These are phyloP conservation scores for Drosophila ananassae DNA, from an alignment of 1,140 invertebrate species.

Conservation along the genomic window DNA sequence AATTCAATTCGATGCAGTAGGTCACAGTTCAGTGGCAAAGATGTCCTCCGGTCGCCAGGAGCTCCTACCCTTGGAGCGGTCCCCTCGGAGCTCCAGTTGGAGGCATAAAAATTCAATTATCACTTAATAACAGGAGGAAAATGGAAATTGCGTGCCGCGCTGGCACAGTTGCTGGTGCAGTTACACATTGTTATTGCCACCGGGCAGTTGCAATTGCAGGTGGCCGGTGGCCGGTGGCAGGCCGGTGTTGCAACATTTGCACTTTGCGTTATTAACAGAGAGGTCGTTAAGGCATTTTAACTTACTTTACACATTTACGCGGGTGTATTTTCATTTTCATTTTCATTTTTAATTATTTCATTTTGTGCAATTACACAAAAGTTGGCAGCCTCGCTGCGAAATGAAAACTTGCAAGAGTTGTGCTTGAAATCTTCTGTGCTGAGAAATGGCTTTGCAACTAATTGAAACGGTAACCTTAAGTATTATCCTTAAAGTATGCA, in stretches of 20 bases:
- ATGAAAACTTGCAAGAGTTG: conserved; percentile 38
- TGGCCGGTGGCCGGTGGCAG: conserved; percentile 9
- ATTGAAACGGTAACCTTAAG: conserved; percentile 46
- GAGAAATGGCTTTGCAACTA: conserved; percentile 51
- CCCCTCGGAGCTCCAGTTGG: conserved; percentile 30
- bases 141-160: conserved; percentile 64
- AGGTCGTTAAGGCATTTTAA: conserved; percentile 76
- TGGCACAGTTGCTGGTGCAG: conserved; percentile 40
- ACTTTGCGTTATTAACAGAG: conserved; percentile 78
- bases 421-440: conserved; percentile 50
- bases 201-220: conserved; percentile 36
- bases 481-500: conserved; percentile 16
- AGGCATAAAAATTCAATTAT: conserved; percentile 80
- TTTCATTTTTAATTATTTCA: conserved; percentile 80
- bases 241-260: conserved; percentile 55
- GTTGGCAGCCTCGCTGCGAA: conserved; percentile 18
- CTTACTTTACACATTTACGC: conserved; percentile 59
- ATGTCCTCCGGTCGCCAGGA: background rate
- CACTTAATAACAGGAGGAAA: conserved; percentile 74
- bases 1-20: conserved; percentile 39
- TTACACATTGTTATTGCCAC: conserved; percentile 34
- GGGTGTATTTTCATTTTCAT: conserved; percentile 47
- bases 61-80: background rate
- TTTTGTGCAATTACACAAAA: conserved; percentile 67
- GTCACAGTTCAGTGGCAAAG: conserved; percentile 27